A percentile compares a stretch with the other conserved stretches of the same genome.
phyloP scores from a whole-genome alignment of 2,888 invertebrate genomes.

The Aphelenchoides bicaudatus region DNA sequence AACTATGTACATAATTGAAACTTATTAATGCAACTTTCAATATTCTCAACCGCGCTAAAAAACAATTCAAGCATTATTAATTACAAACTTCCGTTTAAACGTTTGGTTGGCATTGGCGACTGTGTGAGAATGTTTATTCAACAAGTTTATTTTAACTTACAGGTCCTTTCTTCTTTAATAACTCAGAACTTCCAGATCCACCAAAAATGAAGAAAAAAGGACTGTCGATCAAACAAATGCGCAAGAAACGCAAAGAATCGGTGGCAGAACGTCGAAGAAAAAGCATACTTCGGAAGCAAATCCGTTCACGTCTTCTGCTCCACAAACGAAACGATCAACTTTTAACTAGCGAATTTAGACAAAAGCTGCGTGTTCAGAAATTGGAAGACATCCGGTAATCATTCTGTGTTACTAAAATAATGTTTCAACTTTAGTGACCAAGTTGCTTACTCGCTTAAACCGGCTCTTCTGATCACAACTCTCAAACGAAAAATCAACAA shows the following conservation, averaged over 20 bases:
- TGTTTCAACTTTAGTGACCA: constrained; percentile 1
- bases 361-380: neutral
- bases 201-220: too few relatives aligned
- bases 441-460: neutral
- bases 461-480: constrained; percentile 1
- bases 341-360: neutral
- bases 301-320: neutral
- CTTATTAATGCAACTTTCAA: too few relatives aligned
- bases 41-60: too few relatives aligned
- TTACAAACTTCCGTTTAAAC: too few relatives aligned
- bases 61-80: too few relatives aligned
- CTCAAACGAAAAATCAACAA: constrained; percentile 5
- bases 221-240: constrained; percentile 4
- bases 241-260: constrained; percentile 8
- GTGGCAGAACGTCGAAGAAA: constrained; percentile 12
- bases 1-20: too few relatives aligned
- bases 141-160: too few relatives aligned
- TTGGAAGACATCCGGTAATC: constrained; percentile 1
- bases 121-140: too few relatives aligned
- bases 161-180: too few relatives aligned
- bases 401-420: neutral
- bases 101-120: too few relatives aligned
- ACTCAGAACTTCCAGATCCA: too few relatives aligned
- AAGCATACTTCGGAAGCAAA: constrained; percentile 7
- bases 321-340: constrained; percentile 11